phyloP scores from a whole-genome alignment of 2,888 invertebrate species.

The Folsomia manolachei region DNA sequence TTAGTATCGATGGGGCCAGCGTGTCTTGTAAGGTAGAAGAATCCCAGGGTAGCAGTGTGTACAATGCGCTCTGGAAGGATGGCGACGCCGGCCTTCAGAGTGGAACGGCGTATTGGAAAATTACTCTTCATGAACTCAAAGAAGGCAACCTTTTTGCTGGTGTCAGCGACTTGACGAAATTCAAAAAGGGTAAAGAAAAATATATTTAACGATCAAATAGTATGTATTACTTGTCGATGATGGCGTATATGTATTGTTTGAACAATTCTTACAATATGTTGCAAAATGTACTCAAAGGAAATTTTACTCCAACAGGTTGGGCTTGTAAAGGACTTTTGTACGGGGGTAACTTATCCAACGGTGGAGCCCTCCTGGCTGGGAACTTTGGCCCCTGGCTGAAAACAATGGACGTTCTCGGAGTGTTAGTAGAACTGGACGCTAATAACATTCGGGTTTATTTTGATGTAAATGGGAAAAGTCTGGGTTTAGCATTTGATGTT shows the following conservation, averaged over 20 bases:
- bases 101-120: slow-evolving; percentile 14
- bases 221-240: no score
- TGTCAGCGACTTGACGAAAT: slow-evolving; percentile 12
- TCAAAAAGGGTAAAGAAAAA: no score
- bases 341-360: slow-evolving; percentile 22
- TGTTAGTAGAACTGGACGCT: slow-evolving; percentile 11
- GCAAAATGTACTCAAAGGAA: no score
- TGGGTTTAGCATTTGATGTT: slow-evolving; percentile 23
- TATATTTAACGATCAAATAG: no score
- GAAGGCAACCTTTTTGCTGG: slow-evolving; percentile 15
- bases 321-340: slow-evolving; percentile 17
- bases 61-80: slow-evolving; percentile 21
- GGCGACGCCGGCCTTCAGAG: neutral
- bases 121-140: neutral
- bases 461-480: slow-evolving; percentile 18
- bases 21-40: neutral
- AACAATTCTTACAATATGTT: no score
- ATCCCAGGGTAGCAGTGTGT: slow-evolving; percentile 9
- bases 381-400: slow-evolving; percentile 18
- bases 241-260: no score
- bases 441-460: slow-evolving; percentile 19
- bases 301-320: no score
- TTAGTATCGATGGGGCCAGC: neutral
- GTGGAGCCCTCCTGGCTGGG: slow-evolving; percentile 17
- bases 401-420: neutral